Conservation (phyloP, 2,888 invertebrate species). For the Zaprionus bogoriensis region DNA sequence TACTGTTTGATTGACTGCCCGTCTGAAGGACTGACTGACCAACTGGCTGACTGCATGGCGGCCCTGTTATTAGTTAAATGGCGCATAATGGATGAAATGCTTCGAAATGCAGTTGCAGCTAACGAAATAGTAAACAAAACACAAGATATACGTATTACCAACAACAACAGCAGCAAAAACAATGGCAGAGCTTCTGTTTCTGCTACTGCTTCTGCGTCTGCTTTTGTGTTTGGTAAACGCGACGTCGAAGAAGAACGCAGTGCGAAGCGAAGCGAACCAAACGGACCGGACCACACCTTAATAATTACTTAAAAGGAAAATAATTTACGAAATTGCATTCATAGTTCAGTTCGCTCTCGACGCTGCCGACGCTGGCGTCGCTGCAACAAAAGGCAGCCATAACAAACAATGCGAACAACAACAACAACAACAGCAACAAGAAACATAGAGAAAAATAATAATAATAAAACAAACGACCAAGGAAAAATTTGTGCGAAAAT, state of each 20-base stretch:
- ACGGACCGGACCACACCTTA: constrained; percentile 81
- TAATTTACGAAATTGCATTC: constrained; percentile 83
- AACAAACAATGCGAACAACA: constrained; percentile 60
- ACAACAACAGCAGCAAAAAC: constrained; percentile 32
- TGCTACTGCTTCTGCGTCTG: constrained; percentile 29
- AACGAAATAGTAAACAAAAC: constrained; percentile 39
- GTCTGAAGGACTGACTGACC: constrained; percentile 41
- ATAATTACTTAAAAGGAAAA: constrained; percentile 83
- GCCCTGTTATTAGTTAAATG: constrained; percentile 78
- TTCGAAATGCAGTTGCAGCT: constrained; percentile 40
- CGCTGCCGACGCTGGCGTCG: too few relatives aligned
- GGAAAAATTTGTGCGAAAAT: constrained; percentile 35
- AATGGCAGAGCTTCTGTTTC: constrained; percentile 38
- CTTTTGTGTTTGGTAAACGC: constrained; percentile 63
- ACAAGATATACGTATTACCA: constrained; percentile 39
- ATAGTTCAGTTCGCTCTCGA: constrained; percentile 77
- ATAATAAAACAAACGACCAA: constrained; percentile 47
- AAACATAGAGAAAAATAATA: constrained; percentile 9
- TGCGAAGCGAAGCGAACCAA: constrained; percentile 25
- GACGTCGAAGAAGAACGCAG: constrained; percentile 1
- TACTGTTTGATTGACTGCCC: constrained; percentile 41
- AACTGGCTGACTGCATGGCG: neutral
- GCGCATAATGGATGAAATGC: constrained; percentile 74
- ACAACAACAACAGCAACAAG: constrained; percentile 13
- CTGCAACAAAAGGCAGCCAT: constrained; percentile 73